These are phyloP conservation scores for Stenichneumon culpator DNA, from an alignment of 2,888 invertebrate species.

Conservation along the genomic window DNA sequence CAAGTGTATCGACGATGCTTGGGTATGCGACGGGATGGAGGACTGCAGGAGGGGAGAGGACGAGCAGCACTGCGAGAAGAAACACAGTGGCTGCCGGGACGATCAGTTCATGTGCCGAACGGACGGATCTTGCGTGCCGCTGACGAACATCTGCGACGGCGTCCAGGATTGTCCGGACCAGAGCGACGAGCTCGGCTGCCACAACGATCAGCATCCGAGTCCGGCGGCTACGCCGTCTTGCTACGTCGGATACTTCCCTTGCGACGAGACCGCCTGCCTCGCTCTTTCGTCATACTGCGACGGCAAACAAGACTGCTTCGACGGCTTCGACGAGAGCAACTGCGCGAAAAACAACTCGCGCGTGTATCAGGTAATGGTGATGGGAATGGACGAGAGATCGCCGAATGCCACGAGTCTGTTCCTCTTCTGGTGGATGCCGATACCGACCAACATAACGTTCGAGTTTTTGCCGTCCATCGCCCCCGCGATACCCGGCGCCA, in stretches of 20 bases:
- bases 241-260: slow-evolving; percentile 86
- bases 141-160: slow-evolving; percentile 86
- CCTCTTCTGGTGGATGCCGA: slow-evolving; percentile 88
- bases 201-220: slow-evolving; percentile 74
- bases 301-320: slow-evolving; percentile 90
- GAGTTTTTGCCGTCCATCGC: slow-evolving; percentile 91
- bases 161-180: slow-evolving; percentile 86
- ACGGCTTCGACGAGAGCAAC: slow-evolving; percentile 91
- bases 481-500: slow-evolving; percentile 85
- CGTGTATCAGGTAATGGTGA: slow-evolving; percentile 86
- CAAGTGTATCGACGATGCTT: slow-evolving; percentile 87
- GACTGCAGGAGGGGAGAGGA: slow-evolving; percentile 89
- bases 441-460: slow-evolving; percentile 84
- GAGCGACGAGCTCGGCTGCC: slow-evolving; percentile 86
- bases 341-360: slow-evolving; percentile 86
- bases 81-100: slow-evolving; percentile 80
- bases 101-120: slow-evolving; percentile 87
- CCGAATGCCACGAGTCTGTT: slow-evolving; percentile 89
- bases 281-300: slow-evolving; percentile 89
- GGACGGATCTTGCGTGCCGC: slow-evolving; percentile 88
- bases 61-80: slow-evolving; percentile 86
- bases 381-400: slow-evolving; percentile 89
- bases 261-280: slow-evolving; percentile 88
- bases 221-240: slow-evolving; percentile 86
- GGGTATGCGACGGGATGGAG: slow-evolving; percentile 88